Evolutionary conservation across 2,113 vertebrate species (phyloP).

Genomic region (Phalacrocorax brasilianus): DNA sequence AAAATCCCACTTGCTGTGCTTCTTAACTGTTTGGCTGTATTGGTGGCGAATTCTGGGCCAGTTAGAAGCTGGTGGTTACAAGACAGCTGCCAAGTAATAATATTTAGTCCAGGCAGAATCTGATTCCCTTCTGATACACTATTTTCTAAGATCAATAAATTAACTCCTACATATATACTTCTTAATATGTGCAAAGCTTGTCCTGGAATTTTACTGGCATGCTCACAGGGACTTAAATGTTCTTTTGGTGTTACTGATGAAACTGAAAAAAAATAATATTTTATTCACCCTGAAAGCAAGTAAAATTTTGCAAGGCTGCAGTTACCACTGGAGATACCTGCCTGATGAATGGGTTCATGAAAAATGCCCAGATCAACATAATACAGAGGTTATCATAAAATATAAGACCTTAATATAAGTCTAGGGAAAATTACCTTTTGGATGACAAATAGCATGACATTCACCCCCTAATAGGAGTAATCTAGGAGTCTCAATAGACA

Average conservation of each 20-base stretch:
- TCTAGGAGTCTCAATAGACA: conserved; percentile 45
- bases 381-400: conserved; percentile 40
- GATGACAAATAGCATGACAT: conserved; percentile 48
- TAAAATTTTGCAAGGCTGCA: background rate
- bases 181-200: background rate
- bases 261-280: background rate
- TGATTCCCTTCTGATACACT: background rate
- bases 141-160: background rate
- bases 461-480: conserved; percentile 31
- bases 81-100: background rate
- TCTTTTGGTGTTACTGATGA: background rate
- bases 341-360: conserved; percentile 13
- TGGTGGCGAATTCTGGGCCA: background rate
- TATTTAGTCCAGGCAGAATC: background rate
- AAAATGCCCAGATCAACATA: conserved; percentile 48
- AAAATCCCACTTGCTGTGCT: background rate
- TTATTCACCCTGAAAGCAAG: background rate
- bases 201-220: background rate
- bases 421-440: conserved; percentile 47
- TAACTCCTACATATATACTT: background rate
- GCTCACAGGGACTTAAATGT: background rate
- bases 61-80: background rate
- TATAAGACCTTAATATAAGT: conserved; percentile 37
- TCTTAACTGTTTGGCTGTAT: background rate
- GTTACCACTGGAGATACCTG: background rate